phyloP scores from a whole-genome alignment of 2,797 vertebrate genomes.

The Sitta carolinensis region DNA sequence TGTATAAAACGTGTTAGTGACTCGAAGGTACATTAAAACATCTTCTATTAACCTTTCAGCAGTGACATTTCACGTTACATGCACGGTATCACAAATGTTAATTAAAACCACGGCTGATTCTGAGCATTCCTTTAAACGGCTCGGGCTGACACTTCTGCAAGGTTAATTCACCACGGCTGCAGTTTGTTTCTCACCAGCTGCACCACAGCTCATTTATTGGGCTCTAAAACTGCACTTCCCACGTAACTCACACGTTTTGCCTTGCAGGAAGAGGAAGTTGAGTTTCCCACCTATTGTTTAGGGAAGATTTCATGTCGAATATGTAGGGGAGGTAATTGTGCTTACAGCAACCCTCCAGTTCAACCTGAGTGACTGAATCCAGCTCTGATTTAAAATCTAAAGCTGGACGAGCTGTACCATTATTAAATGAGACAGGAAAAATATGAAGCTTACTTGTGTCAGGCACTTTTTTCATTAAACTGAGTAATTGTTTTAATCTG shows the following conservation, averaged over 20 bases:
- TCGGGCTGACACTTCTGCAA: background rate
- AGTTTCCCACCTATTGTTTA: constrained; percentile 8
- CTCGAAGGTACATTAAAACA: background rate
- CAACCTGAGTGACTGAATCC: background rate
- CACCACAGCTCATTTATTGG: background rate
- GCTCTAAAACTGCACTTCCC: background rate
- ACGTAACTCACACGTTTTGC: background rate
- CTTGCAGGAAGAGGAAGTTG: constrained; percentile 17
- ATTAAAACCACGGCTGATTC: background rate
- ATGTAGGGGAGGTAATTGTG: background rate
- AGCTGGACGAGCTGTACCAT: background rate
- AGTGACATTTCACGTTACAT: background rate
- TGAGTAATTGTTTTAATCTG: background rate
- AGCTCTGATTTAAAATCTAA: background rate
- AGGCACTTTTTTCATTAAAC: background rate
- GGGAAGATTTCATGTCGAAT: background rate
- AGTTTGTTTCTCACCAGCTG: background rate
- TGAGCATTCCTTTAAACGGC: background rate
- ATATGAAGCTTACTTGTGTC: background rate
- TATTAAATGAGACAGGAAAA: background rate
- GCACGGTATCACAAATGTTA: background rate
- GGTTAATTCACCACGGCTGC: background rate
- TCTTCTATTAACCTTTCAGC: background rate
- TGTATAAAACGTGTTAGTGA: background rate
- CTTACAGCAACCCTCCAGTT: background rate